A percentile compares a stretch with the other conserved stretches of the same genome.
These are phyloP conservation scores for Zalophus californianus DNA, from an alignment of 2,797 vertebrate genomes.

Conservation along the genomic window DNA sequence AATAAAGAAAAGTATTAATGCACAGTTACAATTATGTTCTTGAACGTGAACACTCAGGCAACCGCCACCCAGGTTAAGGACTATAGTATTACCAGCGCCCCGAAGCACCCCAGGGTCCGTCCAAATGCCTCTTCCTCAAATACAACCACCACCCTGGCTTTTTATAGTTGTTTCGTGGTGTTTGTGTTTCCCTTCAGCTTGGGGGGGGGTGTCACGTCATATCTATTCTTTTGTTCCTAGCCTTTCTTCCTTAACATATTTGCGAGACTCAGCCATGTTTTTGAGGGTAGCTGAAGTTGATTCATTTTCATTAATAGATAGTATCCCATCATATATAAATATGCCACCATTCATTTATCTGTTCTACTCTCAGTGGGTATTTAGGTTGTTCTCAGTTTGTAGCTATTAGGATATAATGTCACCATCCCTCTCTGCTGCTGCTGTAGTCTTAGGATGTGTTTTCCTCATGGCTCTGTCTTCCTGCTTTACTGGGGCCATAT, in stretches of 20 bases:
- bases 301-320: background rate
- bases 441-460: background rate
- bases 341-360: background rate
- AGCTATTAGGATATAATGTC: background rate
- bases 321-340: background rate
- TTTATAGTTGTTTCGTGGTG: background rate
- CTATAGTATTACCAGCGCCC: too few species aligned
- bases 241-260: background rate
- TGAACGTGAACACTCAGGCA: background rate
- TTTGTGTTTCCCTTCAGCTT: background rate
- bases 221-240: background rate
- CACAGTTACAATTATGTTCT: background rate
- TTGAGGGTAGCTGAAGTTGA: background rate
- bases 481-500: background rate
- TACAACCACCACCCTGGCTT: background rate
- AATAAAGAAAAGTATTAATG: background rate
- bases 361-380: background rate
- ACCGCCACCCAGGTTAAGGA: background rate
- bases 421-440: background rate
- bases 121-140: background rate
- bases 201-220: fast-evolving
- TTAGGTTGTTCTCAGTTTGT: background rate
- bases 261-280: background rate
- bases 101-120: background rate
- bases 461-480: background rate